Evolutionary conservation across 2,113 vertebrate genomes (phyloP), one percentile per base, ranked within the genome.

Genomic region (Noturus placidus): DNA sequence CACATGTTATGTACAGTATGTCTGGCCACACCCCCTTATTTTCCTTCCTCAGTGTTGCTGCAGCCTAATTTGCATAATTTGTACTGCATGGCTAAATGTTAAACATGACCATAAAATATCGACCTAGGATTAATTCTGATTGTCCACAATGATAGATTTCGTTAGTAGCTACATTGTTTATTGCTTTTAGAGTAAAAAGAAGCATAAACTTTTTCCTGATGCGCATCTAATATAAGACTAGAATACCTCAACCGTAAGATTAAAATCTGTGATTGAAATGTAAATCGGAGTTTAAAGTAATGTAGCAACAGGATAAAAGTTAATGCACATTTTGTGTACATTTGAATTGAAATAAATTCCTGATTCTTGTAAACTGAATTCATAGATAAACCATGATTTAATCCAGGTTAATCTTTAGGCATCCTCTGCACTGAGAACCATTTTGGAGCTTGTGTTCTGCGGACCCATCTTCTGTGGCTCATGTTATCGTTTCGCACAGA

Each of bases 401-500:
- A 77, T 50, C 25, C 4, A 27, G 72, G 7, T 77, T 50, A 59
- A 57, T 57, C 14, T 42, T 80, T 50, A 33, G 38, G 38, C 33
- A 35, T 61, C 87, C 89, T 84, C 76, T 86, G 4, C 38, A 80
- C 91, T 69, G 91, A 89, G 85, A 92, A 92, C 90, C 90, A 83
- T 35, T 89, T 90, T 92, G 56, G 33, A 65, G 82, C 80, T 25
- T 17, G 70, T 90, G 91, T 91, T 90, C 87, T 0, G 82, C 92
- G 89, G 80, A 86, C 91, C 22, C 89, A 88, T 91, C 92, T 90
- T 91, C 91, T 86, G 89, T 83, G 91, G 88, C 87, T 92, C 80
- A 35, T 88, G 89, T 93, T 92, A 92, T 93, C 88, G 80, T 92
- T 93, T 92, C 85, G 88, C 90, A 93, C 92, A 94, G 93, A 94